Base-by-base conservation (phyloP, 1,140 invertebrate genomes). In the Rhagoletis zephyria region DNA sequence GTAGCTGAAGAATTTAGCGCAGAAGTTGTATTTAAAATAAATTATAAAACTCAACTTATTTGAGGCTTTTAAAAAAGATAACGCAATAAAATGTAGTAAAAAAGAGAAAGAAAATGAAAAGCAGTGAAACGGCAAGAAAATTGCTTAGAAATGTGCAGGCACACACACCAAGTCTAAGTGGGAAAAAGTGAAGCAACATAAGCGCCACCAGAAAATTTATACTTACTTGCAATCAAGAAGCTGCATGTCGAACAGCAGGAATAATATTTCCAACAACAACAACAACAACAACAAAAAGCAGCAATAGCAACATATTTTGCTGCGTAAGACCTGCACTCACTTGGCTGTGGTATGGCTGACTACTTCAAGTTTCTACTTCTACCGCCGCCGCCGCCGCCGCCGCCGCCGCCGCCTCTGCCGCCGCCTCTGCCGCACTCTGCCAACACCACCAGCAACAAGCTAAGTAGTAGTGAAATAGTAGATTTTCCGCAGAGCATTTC, bases 401-500 rank as follows among this genome's bases (percentile, higher is more conserved):
- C 51, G 51, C 51, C 5, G 5, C 5, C 51, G 10, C 51, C 3
- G 5, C 5, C 30, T n/a, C 51, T 56, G 9, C 9, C 51, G 51
- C 51, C 51, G 9, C 4, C 51, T 4, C 51, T 63, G 16, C 30
- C 61, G 12, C n/a, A 63, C 61, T n/a, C n/a, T 1, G 1, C 7
- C n/a, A 63, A n/a, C 30, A 30, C 30, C 30, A 1, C 30, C 30
- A 30, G 0, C 30, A 30, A 30, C 30, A 30, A 30, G 30, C 30
- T 30, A 30, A 30, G 30, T 70, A 48, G 19, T 51, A 51, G 74
- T 81, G n/a, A 81, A 51, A 56, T 81, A 81, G 51, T 51, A 81
- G 74, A 81, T 51, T 30, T 59, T 81, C 19, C n/a, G 74, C 14
- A 6, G 45, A 0, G 10, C 45, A 81, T 81, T 81, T 81, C 48